Conservation (phyloP, 2,113 vertebrate species). For the Jacana jacana region DNA sequence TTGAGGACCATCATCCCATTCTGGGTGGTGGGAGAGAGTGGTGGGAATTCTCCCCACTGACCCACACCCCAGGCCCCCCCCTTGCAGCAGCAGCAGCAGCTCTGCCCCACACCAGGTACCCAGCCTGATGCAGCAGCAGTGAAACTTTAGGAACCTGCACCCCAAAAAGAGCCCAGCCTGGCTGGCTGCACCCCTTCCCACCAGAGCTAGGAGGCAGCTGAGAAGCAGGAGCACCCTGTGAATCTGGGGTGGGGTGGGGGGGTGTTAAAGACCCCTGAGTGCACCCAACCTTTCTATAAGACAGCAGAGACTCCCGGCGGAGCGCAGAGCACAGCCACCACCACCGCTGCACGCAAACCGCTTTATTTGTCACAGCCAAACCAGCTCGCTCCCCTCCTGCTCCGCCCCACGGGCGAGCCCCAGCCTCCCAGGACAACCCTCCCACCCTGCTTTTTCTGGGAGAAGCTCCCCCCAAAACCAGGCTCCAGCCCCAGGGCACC, state of each 20-base stretch:
- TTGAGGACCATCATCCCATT: fast-evolving
- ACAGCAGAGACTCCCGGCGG: background rate
- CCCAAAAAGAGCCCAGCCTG: background rate
- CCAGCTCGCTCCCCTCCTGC: background rate
- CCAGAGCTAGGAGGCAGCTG: fast-evolving
- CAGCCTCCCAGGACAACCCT: background rate
- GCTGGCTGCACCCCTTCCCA: background rate
- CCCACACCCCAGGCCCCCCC: background rate
- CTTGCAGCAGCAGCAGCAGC: background rate
- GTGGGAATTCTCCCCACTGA: background rate
- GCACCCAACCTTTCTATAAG: background rate
- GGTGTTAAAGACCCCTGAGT: fast-evolving
- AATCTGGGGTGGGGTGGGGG: background rate
- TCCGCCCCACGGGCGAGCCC: fast-evolving
- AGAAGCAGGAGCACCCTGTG: background rate
- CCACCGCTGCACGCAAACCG: background rate
- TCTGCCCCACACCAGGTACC: background rate
- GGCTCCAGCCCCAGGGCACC: background rate
- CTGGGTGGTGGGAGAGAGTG: fast-evolving
- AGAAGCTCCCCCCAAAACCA: background rate
- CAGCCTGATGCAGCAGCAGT: background rate
- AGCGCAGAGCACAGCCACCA: background rate
- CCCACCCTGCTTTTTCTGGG: background rate
- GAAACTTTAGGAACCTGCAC: background rate
- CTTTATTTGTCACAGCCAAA: slow-evolving; percentile 31